Base-by-base conservation (phyloP, 1,140 invertebrate genomes). In the Asobara japonica region DNA sequence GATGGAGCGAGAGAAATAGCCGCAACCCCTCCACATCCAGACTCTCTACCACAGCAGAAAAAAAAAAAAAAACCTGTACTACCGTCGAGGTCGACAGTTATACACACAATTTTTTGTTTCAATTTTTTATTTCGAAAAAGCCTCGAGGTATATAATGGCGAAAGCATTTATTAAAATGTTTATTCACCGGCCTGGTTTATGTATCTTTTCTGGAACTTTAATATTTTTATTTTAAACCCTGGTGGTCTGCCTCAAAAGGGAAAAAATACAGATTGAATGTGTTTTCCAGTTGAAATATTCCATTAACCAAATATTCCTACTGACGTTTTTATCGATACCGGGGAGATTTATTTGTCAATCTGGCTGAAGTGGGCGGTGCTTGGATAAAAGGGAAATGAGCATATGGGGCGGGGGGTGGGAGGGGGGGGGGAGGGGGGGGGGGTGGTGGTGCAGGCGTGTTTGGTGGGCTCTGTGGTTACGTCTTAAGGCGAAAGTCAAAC, bases 131-230 rank as follows among this genome's bases (percentile, higher is more conserved):
- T 45, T 45, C 22, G 13, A 48, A 41, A 64, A 56, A 22, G 64
- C 65, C 65, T 20, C 29, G 69, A 62, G 51, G 41, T 56, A 56
- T 56, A 25, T 27, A 56, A 45, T 18, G 56, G 61, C 20, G 51
- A n/a, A 62, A 61, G 30, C 65, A 65, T 79, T 79, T 79, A 78
- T 79, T 79, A 78, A 79, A 77, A 77, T 77, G 74, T 79, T 79
- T 79, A 76, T 77, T 75, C 68, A 61, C 72, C 64, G 33, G 25
- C 29, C 22, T n/a, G 45, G 56, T 68, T 36, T 56, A 33, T 64
- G 48, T 65, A 62, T 56, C 51, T 56, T 45, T 18, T 65, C 27
- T 25, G 16, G 61, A 25, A 6, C 16, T 41, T 62, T 64, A n/a
- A 18, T 65, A 22, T 66, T 66, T 27, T 29, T 33, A 20, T 22